Conservation (phyloP, 2,113 vertebrate genomes). For the Rhinolophus ferrumequinum region DNA sequence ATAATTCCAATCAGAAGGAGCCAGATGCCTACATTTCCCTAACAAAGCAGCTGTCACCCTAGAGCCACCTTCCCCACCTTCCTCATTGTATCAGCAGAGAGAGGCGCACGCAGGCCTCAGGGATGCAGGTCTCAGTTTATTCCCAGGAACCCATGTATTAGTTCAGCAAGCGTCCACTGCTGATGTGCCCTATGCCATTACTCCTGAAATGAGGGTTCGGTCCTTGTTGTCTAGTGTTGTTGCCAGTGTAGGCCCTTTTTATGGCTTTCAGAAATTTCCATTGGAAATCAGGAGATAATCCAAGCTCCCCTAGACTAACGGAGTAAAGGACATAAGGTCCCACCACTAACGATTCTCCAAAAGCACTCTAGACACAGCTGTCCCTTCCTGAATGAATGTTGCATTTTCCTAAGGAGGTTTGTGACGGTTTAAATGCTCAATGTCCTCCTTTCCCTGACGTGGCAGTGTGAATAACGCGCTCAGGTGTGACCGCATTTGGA, state of each 20-base stretch:
- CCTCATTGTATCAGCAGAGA: not conserved
- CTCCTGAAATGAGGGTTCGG: not conserved
- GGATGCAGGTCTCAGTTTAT: not conserved
- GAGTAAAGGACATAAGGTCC: not conserved
- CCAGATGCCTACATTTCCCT: not conserved
- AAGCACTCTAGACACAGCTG: not conserved
- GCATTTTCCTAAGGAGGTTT: not conserved
- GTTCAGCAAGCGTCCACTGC: not conserved
- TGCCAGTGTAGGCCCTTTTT: not conserved
- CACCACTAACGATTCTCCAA: not conserved
- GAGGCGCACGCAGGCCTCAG: not conserved
- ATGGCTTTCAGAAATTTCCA: not conserved
- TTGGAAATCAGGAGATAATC: not conserved
- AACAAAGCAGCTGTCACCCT: not conserved
- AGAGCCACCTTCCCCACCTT: not conserved
- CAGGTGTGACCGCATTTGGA: not conserved
- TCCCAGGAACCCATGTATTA: not conserved
- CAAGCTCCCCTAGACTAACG: not conserved
- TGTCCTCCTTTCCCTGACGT: not conserved
- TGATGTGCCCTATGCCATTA: not conserved
- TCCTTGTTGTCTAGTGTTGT: not conserved
- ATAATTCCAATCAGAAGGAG: not conserved
- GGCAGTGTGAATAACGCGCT: not conserved
- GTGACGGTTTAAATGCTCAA: not conserved
- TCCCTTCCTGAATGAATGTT: not conserved